Evolutionary conservation across 2,797 vertebrate genomes (phyloP).

Genomic region (Borostomias antarcticus): DNA sequence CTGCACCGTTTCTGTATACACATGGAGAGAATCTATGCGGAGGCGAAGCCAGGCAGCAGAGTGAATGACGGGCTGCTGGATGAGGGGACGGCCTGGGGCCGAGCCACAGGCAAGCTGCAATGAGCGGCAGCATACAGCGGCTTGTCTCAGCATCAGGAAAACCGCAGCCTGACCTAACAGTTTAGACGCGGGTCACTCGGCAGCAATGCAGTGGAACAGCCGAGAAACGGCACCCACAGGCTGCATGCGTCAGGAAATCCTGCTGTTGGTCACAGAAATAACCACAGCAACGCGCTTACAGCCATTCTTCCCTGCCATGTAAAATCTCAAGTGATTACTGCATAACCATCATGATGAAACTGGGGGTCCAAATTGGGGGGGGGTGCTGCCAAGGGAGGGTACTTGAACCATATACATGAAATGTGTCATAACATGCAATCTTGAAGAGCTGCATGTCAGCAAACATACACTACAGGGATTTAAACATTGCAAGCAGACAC

Average conservation of each 20-base stretch:
- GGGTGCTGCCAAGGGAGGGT: too few species aligned
- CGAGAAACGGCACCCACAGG: not conserved
- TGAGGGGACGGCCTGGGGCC: conserved; percentile 39
- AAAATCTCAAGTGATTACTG: not conserved
- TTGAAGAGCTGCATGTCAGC: not conserved
- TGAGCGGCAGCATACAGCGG: conserved; percentile 50
- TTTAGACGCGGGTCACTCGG: conserved; percentile 31
- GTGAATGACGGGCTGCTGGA: conserved; percentile 30
- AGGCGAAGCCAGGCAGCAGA: conserved; percentile 22
- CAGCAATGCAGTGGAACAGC: conserved; percentile 17
- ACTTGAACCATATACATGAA: too few species aligned
- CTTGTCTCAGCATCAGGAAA: conserved; percentile 45
- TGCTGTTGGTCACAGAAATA: not conserved
- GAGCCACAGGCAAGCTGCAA: conserved; percentile 37
- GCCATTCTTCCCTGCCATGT: too few species aligned
- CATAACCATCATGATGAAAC: not conserved
- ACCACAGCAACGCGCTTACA: not conserved
- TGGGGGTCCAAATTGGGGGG: too few species aligned
- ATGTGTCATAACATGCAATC: not conserved
- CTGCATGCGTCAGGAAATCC: conserved; percentile 1
- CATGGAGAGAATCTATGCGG: conserved; percentile 26
- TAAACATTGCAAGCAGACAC: not conserved
- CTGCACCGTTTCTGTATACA: conserved; percentile 52
- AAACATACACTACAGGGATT: not conserved
- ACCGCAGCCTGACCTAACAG: conserved; percentile 33